Conservation (phyloP, 2,888 invertebrate species). For the Hypena proboscidalis region DNA sequence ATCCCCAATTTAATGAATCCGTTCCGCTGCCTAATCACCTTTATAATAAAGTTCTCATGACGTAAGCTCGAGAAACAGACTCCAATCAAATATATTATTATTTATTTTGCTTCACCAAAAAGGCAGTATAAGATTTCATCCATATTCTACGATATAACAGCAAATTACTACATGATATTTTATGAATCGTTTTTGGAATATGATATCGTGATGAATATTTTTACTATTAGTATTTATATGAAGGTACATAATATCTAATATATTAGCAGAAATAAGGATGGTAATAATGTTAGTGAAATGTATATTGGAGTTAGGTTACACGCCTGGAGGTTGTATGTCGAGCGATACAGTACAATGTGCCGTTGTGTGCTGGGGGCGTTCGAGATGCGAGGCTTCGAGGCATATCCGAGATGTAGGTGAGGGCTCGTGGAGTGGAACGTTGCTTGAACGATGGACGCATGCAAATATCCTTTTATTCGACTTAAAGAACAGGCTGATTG, state of each 20-base stretch:
- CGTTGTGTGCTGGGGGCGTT: constrained; percentile 6
- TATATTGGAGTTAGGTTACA: constrained; percentile 13
- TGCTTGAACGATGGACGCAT: too few species aligned
- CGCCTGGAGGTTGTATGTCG: constrained; percentile 17
- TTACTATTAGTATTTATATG: constrained; percentile 35
- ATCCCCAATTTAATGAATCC: constrained; percentile 41
- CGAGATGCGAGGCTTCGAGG: constrained; percentile 7
- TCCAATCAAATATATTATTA: constrained; percentile 27
- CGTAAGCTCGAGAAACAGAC: constrained; percentile 36
- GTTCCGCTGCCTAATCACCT: constrained; percentile 43
- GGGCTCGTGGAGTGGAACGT: constrained; percentile 21
- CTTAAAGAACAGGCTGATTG: too few species aligned
- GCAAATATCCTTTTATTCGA: too few species aligned
- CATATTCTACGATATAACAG: constrained; percentile 26
- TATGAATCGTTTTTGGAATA: constrained; percentile 35
- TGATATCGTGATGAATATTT: constrained; percentile 28
- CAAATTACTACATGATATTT: constrained; percentile 29
- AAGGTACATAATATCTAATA: constrained; percentile 32
- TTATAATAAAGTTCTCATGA: constrained; percentile 42
- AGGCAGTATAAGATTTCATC: constrained; percentile 31
- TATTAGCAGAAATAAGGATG: constrained; percentile 33
- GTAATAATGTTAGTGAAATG: constrained; percentile 19
- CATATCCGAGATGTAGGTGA: constrained; percentile 28
- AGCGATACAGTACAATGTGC: constrained; percentile 13
- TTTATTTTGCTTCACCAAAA: constrained; percentile 26